Evolutionary conservation across 2,113 vertebrate species (phyloP).

Genomic region (Gymnobelideus leadbeateri): DNA sequence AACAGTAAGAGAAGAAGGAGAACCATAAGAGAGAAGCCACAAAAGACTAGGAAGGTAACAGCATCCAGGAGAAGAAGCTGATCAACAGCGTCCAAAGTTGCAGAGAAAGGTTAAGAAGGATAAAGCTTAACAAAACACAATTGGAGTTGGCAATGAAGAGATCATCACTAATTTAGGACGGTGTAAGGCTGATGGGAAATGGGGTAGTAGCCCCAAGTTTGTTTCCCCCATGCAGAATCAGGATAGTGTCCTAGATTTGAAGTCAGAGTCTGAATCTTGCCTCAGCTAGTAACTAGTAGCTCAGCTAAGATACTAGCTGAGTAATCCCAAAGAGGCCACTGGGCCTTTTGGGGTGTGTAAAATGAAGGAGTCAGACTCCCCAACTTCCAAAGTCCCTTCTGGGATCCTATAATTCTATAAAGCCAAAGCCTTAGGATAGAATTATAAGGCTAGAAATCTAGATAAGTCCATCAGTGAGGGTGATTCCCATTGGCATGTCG

Average conservation of each 20-base stretch:
- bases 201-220: not conserved
- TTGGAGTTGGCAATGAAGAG: not conserved
- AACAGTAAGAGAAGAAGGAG: not conserved
- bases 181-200: not conserved
- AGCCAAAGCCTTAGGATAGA: not conserved
- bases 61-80: not conserved
- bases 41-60: not conserved
- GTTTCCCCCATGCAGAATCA: not conserved
- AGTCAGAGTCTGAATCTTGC: not conserved
- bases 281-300: not conserved
- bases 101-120: not conserved
- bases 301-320: not conserved
- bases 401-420: not conserved
- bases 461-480: not conserved
- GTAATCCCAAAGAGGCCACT: not conserved
- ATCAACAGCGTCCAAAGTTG: not conserved
- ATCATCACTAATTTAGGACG: not conserved
- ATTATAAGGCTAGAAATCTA: not conserved
- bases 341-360: not conserved
- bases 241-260: not conserved
- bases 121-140: not conserved
- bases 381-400: not conserved
- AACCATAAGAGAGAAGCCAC: not conserved
- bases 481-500: not conserved
- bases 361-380: not conserved